phyloP scores from a whole-genome alignment of 2,797 vertebrate species.

The Poliocrania exsul region DNA sequence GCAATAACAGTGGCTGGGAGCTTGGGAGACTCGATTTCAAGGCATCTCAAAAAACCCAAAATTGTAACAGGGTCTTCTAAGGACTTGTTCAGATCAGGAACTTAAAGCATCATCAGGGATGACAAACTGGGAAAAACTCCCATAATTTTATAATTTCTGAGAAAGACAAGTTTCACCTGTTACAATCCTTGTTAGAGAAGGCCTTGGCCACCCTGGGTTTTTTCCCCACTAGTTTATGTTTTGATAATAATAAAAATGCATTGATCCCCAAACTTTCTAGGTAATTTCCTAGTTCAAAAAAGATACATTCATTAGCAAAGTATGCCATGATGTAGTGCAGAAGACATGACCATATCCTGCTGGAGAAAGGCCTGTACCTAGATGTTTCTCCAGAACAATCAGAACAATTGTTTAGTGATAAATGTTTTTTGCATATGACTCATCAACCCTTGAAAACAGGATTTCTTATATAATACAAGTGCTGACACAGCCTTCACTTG shows the following conservation, averaged over 20 bases:
- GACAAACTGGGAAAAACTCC: not conserved
- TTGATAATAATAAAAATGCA: not conserved
- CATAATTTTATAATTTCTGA: not conserved
- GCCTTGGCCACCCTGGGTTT: not conserved
- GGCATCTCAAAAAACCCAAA: not conserved
- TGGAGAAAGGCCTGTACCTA: not conserved
- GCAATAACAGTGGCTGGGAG: not conserved
- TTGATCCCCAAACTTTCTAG: not conserved
- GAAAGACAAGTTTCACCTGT: not conserved
- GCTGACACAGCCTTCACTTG: conserved; percentile 45
- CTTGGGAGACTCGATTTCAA: not conserved
- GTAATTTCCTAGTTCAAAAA: not conserved
- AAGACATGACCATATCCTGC: not conserved
- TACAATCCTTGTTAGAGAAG: not conserved
- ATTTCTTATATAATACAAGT: conserved; percentile 50
- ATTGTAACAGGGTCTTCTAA: accelerated
- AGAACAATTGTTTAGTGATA: conserved; percentile 45
- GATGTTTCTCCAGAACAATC: not conserved
- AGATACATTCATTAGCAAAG: not conserved
- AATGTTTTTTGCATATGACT: conserved; percentile 53
- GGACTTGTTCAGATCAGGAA: not conserved
- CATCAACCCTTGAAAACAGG: conserved; percentile 65
- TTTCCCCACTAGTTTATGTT: not conserved
- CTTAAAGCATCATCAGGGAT: not conserved
- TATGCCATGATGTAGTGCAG: not conserved